Evolutionary conservation across 2,797 vertebrate genomes (phyloP), one percentile per base, ranked within the genome.

Genomic region (Sebastes matsubarae): DNA sequence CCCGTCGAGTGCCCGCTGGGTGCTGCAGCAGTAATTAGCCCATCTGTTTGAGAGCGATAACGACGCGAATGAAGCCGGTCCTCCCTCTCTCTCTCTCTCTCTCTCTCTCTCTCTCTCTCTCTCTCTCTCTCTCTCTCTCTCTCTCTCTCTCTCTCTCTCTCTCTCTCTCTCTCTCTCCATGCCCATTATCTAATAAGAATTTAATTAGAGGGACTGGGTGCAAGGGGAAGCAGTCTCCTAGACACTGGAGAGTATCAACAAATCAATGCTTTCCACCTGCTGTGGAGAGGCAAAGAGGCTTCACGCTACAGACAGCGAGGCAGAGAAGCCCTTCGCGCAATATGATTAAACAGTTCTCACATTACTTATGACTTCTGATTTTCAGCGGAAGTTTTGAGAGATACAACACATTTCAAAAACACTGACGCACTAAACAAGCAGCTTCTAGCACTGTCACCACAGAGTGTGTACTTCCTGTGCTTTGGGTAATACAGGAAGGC

Each of bases 11-110:
- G 73, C 46, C 69, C 22, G 10, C 63, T 79, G 81, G 82, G 75
- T 67, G 82, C 83, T 83, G 81, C 80, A 91, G 87, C 83, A 89
- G 88, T 94, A 94, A 95, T 94, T 93, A 93, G 89, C 80, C 77
- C 89, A 84, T 93, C 92, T 93, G 92, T 84, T 75, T 75, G 71
- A 77, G 73, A 85, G 88, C 34, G 79, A 90, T 94, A 94, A 92
- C 71, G 42, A 83, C 81, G 59, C 65, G 32, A 87, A 68, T 46
- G 79, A 75, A 61, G 59, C 59, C 34, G 18, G 24, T 58, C 52
- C 61, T 22, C 27, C 4, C 34, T 36, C 34, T 36, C 25, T 3
- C 18, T 36, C 70, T 14, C 14, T 8, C 27, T 29, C 27, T 29
- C 29, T 29, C 29, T 29, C 29, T 29, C 29, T 29, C 29, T n/a